Base-by-base conservation (phyloP, 2,888 invertebrate genomes). In the Polydrusus cervinus region DNA sequence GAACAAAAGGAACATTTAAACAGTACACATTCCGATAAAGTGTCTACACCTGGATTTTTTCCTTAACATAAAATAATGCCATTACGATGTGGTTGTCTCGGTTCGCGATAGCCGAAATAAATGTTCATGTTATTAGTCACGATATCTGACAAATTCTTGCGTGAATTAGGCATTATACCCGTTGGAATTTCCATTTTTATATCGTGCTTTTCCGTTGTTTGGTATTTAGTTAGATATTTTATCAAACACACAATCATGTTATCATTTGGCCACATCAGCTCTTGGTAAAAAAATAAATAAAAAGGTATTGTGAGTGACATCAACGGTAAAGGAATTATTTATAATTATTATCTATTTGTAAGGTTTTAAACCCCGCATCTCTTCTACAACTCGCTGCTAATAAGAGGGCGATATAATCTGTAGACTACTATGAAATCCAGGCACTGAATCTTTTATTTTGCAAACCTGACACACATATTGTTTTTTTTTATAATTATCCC, bases 81-180 rank as follows among this genome's bases (percentile, higher is more conserved):
- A 14, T 34, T 14, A 55, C 34, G 30, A 34, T n/a, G 55, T 55
- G 55, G 14, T 25, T 34, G 55, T 30, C 34, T 34, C 30, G 14
- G 6, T 34, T 55, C 25, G 2, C 34, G 55, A 55, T 55, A 55
- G 25, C 34, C 34, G 11, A n/a, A 60, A 38, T 38, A 38, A 62
- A 62, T 62, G 34, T 62, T 25, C 62, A 20, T 62, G 16, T 67
- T 67, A 67, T 67, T 53, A 38, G 43, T 49, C 67, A 67, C 67
- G 67, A 53, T 53, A 67, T 55, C 40, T 34, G 40, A 25, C 16
- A 34, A 67, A 53, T 43, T 38, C 25, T 67, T 55, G 67, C 67
- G 67, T 67, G 67, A 67, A 67, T 38, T 53, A 53, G 18, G n/a
- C 40, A 67, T 67, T 51, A 67, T 38, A 60, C 57, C 38, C 57